Evolutionary conservation across 2,888 invertebrate genomes (phyloP), one percentile per base, ranked within the genome.

Genomic region (Tiphia femorata): DNA sequence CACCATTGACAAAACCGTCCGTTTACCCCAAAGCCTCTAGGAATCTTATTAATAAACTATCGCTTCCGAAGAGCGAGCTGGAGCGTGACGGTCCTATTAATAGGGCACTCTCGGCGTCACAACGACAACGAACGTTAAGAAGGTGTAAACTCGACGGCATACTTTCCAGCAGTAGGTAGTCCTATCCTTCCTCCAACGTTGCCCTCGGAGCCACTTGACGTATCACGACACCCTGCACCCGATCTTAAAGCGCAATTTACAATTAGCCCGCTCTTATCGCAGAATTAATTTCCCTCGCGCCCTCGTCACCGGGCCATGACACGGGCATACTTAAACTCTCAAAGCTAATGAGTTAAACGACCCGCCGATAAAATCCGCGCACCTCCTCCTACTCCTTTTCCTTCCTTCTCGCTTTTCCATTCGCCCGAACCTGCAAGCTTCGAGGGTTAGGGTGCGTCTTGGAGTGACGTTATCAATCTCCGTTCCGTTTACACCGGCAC

Each of bases 241-340:
- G 41, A 47, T 50, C 49, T 61, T 50, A 56, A 58, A 63, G 58
- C 30, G 55, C 49, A 55, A 58, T 55, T 62, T 58, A 60, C 59
- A 60, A 67, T 67, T 60, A 67, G 50, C 49, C 35, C 51, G 42
- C 20, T 43, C 35, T 60, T 51, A 49, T 53, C 53, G 61, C 33
- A 25, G 62, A 63, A 64, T 64, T 60, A 64, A 64, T 64, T 60
- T 57, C 49, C 53, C 52, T 30, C 49, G 16, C 25, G 27, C 56
- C 49, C 46, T 49, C 52, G 35, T 47, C 43, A 27, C 54, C 7
- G 35, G 21, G 27, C 29, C 44, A 19, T 46, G 48, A 30, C 62
- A 55, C 42, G 51, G 41, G 37, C 44, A 35, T 51, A 49, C 40
- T 51, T 25, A 46, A 51, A 37, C 51, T 51, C 38, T 41, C 43